phyloP scores from a whole-genome alignment of 2,113 vertebrate genomes.

The Onychorhynchus coronatus region DNA sequence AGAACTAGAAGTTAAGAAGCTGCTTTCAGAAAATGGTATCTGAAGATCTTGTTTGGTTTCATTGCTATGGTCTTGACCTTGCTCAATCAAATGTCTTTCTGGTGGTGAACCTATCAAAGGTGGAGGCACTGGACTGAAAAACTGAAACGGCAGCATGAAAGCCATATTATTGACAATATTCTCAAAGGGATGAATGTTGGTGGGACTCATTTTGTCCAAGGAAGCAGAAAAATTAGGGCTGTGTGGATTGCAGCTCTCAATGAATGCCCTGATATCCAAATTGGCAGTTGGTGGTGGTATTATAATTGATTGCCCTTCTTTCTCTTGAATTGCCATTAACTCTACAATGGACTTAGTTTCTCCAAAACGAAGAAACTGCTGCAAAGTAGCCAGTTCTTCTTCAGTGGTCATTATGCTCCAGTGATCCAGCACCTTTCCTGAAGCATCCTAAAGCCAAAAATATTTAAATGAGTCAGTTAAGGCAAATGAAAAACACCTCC shows the following conservation, averaged over 20 bases:
- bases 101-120: constrained; percentile 84
- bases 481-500: neutral
- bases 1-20: constrained; percentile 74
- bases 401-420: constrained; percentile 98
- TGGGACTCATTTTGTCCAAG: constrained; percentile 80
- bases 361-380: constrained; percentile 97
- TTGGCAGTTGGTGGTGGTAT: constrained; percentile 84
- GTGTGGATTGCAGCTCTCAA: constrained; percentile 87
- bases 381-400: constrained; percentile 92
- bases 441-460: constrained; percentile 83
- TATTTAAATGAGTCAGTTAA: neutral
- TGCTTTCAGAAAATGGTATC: constrained; percentile 71
- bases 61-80: constrained; percentile 68
- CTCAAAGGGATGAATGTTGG: constrained; percentile 89
- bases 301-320: constrained; percentile 86
- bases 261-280: constrained; percentile 93
- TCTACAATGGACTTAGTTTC: constrained; percentile 98
- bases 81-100: constrained; percentile 77
- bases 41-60: constrained; percentile 73
- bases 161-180: constrained; percentile 93
- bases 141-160: constrained; percentile 94
- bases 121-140: constrained; percentile 87
- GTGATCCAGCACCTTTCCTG: constrained; percentile 94
- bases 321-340: constrained; percentile 95
- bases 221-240: constrained; percentile 72